These are phyloP conservation scores for Caenorhabditis brenneri DNA, from an alignment of 1,140 invertebrate species.

Conservation along the genomic window DNA sequence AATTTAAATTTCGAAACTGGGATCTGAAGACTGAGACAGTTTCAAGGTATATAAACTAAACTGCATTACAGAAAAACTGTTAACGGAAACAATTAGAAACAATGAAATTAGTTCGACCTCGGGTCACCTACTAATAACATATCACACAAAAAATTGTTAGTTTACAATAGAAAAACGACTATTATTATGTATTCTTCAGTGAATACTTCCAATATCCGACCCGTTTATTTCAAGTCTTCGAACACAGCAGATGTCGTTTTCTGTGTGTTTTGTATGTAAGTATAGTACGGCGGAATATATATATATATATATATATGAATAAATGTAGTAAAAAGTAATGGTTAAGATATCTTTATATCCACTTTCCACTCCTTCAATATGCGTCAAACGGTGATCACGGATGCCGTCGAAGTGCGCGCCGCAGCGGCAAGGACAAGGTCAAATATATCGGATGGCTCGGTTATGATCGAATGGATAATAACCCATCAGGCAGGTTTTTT, in stretches of 20 bases:
- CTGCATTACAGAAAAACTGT: neutral
- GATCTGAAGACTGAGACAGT: too few relatives aligned
- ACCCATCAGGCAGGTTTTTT: constrained; percentile 15
- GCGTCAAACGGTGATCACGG: constrained; percentile 2
- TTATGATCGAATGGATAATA: constrained; percentile 34
- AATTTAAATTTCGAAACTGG: too few relatives aligned
- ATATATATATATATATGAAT: neutral
- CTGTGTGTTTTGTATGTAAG: neutral
- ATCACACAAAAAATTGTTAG: neutral
- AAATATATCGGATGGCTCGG: constrained; percentile 37
- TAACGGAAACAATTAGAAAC: neutral
- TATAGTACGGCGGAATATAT: neutral
- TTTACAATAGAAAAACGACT: neutral
- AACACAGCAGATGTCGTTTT: neutral
- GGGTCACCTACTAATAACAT: neutral
- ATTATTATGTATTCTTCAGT: neutral
- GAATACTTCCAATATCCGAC: neutral
- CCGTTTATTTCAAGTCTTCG: neutral
- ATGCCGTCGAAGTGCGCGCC: neutral
- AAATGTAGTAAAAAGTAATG: constrained; percentile 15
- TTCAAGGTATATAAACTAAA: too few relatives aligned
- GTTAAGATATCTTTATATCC: constrained; percentile 20
- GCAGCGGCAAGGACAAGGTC: neutral
- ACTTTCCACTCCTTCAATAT: neutral
- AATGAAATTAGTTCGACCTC: neutral